A percentile compares a stretch with the other conserved stretches of the same genome.
phyloP scores from a whole-genome alignment of 2,797 vertebrate species.

The Spinus pinus region DNA sequence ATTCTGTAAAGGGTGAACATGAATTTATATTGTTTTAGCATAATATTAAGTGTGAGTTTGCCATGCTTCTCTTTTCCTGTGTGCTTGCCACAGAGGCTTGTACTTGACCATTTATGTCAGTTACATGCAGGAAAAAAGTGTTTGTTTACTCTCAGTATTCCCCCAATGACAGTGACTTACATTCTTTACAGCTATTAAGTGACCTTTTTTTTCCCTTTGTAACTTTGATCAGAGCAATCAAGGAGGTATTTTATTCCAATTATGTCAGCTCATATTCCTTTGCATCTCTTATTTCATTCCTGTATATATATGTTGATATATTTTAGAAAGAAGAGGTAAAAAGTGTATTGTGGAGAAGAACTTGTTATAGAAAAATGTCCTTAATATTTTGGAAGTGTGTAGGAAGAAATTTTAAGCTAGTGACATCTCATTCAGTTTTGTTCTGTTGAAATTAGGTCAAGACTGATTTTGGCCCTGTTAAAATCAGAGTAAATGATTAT shows the following conservation, averaged over 20 bases:
- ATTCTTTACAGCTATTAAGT: not conserved
- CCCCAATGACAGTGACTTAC: not conserved
- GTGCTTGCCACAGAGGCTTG: not conserved
- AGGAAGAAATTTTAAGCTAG: not conserved
- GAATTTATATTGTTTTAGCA: fast-evolving
- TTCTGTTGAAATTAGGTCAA: not conserved
- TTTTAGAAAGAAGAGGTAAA: not conserved
- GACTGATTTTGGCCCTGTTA: not conserved
- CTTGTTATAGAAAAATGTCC: not conserved
- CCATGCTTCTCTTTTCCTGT: not conserved
- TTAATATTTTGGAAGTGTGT: not conserved
- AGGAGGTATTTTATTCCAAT: not conserved
- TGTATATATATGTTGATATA: not conserved
- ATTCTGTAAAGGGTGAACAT: not conserved
- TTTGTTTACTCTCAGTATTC: not conserved
- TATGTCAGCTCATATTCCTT: not conserved
- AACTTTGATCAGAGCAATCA: not conserved
- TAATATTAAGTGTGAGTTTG: not conserved
- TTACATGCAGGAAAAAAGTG: not conserved
- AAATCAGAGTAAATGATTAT: not conserved
- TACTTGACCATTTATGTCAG: not conserved
- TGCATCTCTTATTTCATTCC: not conserved
- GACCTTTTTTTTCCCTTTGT: not conserved
- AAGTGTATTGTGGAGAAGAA: not conserved
- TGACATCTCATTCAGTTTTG: not conserved